Conservation (phyloP, 2,113 vertebrate genomes). For the Aythya baeri region DNA sequence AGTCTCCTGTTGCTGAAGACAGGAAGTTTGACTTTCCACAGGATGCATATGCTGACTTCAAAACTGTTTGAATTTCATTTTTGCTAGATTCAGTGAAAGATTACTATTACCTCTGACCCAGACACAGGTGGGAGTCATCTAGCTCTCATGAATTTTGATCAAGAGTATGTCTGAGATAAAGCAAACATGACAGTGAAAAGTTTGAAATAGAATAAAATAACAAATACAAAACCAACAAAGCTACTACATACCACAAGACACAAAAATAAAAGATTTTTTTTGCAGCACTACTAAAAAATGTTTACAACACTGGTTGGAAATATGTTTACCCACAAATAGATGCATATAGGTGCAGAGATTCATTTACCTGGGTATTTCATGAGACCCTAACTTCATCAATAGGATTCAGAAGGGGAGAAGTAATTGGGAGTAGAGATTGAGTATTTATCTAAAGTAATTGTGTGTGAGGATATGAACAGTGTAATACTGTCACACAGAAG, state of each 20-base stretch:
- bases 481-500: fast-evolving
- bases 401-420: fast-evolving
- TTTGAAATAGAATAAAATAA: background rate
- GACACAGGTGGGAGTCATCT: fast-evolving
- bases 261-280: background rate
- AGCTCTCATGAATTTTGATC: background rate
- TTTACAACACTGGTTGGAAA: background rate
- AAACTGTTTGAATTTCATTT: background rate
- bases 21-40: background rate
- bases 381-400: background rate
- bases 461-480: fast-evolving
- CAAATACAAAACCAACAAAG: background rate
- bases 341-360: background rate
- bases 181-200: background rate
- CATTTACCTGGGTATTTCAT: background rate
- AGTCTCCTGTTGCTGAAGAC: background rate
- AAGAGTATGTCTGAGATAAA: background rate
- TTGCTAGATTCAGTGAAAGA: background rate
- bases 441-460: background rate
- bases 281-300: background rate
- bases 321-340: background rate
- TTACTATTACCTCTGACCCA: background rate
- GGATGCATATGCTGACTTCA: background rate
- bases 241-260: background rate
- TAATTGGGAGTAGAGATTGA: background rate